phyloP scores from a whole-genome alignment of 2,888 invertebrate species.

The Thereva unica region DNA sequence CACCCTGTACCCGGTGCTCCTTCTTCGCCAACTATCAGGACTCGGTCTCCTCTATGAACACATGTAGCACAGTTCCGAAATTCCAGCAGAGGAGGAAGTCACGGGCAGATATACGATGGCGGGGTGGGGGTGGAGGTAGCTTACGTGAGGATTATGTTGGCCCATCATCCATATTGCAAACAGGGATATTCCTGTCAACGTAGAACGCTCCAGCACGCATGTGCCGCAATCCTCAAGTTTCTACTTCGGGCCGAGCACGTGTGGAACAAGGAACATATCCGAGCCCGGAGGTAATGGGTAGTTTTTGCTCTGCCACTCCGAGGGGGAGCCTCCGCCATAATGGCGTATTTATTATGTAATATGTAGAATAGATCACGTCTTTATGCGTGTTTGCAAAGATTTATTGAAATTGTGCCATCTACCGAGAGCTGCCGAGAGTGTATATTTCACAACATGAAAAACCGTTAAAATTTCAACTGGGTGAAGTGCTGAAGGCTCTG shows the following conservation, averaged over 20 bases:
- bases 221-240: constrained; percentile 31
- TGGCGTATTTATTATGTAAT: constrained; percentile 43
- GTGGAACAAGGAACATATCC: constrained; percentile 12
- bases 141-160: constrained; percentile 36
- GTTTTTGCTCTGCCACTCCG: constrained; percentile 18
- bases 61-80: constrained; percentile 22
- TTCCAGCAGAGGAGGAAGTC: neutral
- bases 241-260: constrained; percentile 5
- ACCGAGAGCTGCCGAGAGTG: constrained; percentile 23
- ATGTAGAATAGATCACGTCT: constrained; percentile 42
- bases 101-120: too few relatives aligned
- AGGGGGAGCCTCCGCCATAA: constrained; percentile 35
- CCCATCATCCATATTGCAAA: constrained; percentile 42
- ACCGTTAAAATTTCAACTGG: constrained; percentile 37
- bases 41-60: constrained; percentile 1
- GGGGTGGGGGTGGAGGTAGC: neutral
- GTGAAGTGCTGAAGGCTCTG: constrained; percentile 25
- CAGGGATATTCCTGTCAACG: constrained; percentile 41
- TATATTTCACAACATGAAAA: constrained; percentile 42
- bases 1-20: neutral
- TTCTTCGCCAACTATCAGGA: neutral
- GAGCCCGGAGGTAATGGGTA: constrained; percentile 1
- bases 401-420: constrained; percentile 40
- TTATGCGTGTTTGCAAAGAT: constrained; percentile 41
- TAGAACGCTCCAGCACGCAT: constrained; percentile 40